Evolutionary conservation across 1,140 invertebrate genomes (phyloP).

Genomic region (Drosophila bifasciata): DNA sequence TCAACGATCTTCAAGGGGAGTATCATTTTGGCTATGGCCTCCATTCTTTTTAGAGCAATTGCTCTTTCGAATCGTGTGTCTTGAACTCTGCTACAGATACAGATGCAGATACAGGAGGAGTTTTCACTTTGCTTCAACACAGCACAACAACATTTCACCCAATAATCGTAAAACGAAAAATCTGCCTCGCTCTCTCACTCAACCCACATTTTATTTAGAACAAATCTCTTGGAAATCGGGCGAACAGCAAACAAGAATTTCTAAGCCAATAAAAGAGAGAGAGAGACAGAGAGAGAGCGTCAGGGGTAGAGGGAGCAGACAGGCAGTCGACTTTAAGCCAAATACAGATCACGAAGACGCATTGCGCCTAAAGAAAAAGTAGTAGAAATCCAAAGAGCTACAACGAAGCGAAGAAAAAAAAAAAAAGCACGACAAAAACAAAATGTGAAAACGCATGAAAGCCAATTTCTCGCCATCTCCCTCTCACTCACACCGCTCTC

Average conservation of each 20-base stretch:
- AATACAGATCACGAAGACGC: conserved; percentile 46
- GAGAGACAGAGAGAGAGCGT: conserved; percentile 1
- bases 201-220: conserved; percentile 78
- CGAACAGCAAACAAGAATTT: conserved; percentile 50
- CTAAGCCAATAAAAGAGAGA: conserved; percentile 73
- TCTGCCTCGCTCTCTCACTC: conserved; percentile 61
- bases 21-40: no score
- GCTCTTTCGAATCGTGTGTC: conserved; percentile 1
- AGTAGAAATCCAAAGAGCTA: conserved; percentile 61
- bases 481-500: conserved; percentile 42
- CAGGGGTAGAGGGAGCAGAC: no score
- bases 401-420: conserved; percentile 22
- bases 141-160: conserved; percentile 53
- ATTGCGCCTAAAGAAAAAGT: conserved; percentile 67
- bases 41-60: no score
- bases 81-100: conserved; percentile 32
- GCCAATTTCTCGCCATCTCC: conserved; percentile 65
- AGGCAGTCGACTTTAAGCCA: conserved; percentile 52
- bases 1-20: no score
- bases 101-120: conserved; percentile 9
- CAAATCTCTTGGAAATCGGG: conserved; percentile 68
- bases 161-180: conserved; percentile 57
- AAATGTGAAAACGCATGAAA: conserved; percentile 83
- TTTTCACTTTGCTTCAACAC: conserved; percentile 64
- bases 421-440: conserved; percentile 82